Percentiles rank a stretch among this genome's conserved stretches.
Conservation (phyloP, 1,140 invertebrate species). For the Cyclina sinensis region DNA sequence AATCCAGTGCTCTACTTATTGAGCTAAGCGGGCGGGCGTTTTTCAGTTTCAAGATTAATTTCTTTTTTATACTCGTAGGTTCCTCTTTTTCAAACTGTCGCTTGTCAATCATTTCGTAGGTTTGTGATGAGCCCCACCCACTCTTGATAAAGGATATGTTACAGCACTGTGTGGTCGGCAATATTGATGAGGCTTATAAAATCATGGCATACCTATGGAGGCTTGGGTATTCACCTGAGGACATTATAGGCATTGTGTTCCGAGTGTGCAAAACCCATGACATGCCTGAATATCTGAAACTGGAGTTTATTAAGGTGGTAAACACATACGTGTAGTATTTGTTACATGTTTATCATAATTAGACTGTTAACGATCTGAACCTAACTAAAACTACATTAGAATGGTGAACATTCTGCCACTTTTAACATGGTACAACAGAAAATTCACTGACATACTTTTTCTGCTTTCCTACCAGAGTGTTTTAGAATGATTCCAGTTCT, state of each 20-base stretch:
- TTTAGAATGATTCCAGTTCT: too few relatives aligned
- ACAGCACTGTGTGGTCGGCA: slow-evolving; percentile 92
- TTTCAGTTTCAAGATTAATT: not conserved
- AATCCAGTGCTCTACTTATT: too few relatives aligned
- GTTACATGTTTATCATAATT: too few relatives aligned
- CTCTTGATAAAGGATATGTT: slow-evolving; percentile 97
- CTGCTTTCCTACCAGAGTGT: too few relatives aligned
- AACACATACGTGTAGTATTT: too few relatives aligned
- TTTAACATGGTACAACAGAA: too few relatives aligned
- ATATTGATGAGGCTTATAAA: slow-evolving; percentile 96
- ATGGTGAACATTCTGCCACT: too few relatives aligned
- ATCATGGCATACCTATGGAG: slow-evolving; percentile 95
- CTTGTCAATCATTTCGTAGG: slow-evolving; percentile 81
- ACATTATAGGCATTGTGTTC: slow-evolving; percentile 98
- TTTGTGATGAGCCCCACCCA: slow-evolving; percentile 99
- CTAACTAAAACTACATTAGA: too few relatives aligned
- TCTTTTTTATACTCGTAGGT: not conserved
- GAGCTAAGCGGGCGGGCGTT: too few relatives aligned
- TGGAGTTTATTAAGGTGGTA: slow-evolving; percentile 94
- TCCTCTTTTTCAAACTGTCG: not conserved
- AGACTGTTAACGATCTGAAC: too few relatives aligned
- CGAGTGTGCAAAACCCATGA: slow-evolving; percentile 95
- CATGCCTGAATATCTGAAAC: slow-evolving; percentile 93
- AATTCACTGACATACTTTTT: too few relatives aligned
- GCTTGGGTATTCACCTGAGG: slow-evolving; percentile 97